A percentile compares a stretch with the other conserved stretches of the same genome.
Conservation (phyloP, 2,113 vertebrate species). For the Sakesphorus luctuosus region DNA sequence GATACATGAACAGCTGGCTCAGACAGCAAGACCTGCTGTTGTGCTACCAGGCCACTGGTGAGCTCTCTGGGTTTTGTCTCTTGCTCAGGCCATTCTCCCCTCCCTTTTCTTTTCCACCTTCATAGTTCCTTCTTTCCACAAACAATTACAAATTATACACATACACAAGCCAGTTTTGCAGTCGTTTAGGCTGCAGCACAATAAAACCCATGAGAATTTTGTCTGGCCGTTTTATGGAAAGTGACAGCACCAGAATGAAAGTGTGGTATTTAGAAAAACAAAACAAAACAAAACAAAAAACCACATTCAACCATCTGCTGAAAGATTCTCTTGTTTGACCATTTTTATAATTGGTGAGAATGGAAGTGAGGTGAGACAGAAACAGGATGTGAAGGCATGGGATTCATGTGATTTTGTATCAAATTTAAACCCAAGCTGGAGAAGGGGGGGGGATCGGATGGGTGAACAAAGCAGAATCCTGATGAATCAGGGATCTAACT, state of each 20-base stretch:
- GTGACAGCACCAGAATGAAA: constrained; percentile 39
- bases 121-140: background rate
- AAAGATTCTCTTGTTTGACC: constrained; percentile 48
- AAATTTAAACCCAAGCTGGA: background rate
- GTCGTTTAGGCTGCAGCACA: background rate
- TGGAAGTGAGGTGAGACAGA: constrained; percentile 25
- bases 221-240: constrained; percentile 27
- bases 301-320: constrained; percentile 28
- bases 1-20: constrained; percentile 35
- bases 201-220: background rate
- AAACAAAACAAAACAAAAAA: background rate
- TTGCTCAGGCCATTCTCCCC: background rate
- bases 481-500: background rate
- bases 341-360: constrained; percentile 31
- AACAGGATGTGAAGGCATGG: constrained; percentile 29
- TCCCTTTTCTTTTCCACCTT: background rate
- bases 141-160: background rate
- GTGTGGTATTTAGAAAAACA: background rate
- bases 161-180: background rate
- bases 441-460: too few species aligned
- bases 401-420: background rate
- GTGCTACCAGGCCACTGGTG: background rate
- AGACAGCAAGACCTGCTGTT: constrained; percentile 9
- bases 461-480: background rate
- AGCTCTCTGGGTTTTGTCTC: background rate